Base-by-base conservation (phyloP, 2,797 vertebrate genomes). In the Graptemys geographica region DNA sequence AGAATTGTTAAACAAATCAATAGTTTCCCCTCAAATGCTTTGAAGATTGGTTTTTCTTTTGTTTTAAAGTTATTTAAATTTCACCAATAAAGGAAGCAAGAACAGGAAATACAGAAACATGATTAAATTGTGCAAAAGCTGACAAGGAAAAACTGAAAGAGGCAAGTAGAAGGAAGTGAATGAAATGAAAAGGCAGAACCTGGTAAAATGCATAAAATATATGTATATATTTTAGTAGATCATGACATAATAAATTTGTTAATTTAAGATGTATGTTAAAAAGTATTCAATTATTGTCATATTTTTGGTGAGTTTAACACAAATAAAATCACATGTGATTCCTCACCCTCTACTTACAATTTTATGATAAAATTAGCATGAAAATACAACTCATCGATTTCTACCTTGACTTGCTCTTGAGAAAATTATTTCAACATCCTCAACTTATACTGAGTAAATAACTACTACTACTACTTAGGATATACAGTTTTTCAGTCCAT, bases 11-110 rank as follows among this genome's bases (percentile, higher is more conserved):
- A 90, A 90, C 33, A 51, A 85, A 19, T 57, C 4, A 79, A 37
- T 57, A 87, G 90, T 88, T 89, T 95, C 27, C 81, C 84, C 31
- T 82, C 7, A 92, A 86, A 88, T 80, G 53, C 8, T 92, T 53
- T 90, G 76, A 93, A 72, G 12, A 3, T 51, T 81, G 51, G 44
- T 44, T 44, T 44, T 44, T 44, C 44, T 44, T 41, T 41, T 41
- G 41, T 59, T 93, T 95, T 16, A 86, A 44, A 89, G 93, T 28
- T 81, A 92, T 51, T 92, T 89, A 94, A 90, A 84, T 88, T 10
- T 89, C 59, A 93, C 27, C 84, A 87, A 88, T 8, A 49, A 89
- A 79, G 76, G 89, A 89, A 92, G 81, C 0, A 41, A 12, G 5
- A 89, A 91, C 65, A 76, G 11, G 76, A 89, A 89, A 47, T 69